Percentiles rank a stretch among this genome's conserved stretches.
phyloP scores from a whole-genome alignment of 2,888 invertebrate species.

The Eupithecia subfuscata region DNA sequence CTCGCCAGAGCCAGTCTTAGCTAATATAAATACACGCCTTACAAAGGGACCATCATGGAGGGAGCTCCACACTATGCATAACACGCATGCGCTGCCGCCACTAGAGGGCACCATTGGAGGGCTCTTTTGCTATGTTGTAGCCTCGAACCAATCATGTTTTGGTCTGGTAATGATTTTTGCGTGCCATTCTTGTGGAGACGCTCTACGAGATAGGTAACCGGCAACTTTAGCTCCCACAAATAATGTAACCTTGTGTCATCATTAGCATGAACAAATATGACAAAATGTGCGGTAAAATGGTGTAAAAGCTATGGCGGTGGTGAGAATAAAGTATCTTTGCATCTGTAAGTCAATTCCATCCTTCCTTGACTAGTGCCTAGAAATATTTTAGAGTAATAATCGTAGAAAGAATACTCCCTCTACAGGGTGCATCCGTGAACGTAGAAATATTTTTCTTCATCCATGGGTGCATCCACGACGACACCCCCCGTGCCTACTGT shows the following conservation, averaged over 20 bases:
- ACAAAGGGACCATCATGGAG: neutral
- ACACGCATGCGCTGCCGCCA: neutral
- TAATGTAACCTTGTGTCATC: neutral
- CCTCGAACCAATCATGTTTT: conserved; percentile 36
- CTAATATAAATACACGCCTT: neutral
- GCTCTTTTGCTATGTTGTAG: conserved; percentile 15
- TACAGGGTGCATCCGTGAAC: too few relatives aligned
- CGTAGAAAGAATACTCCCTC: neutral
- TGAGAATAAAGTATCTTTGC: conserved; percentile 35
- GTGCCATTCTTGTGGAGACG: conserved; percentile 20
- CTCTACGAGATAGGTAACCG: conserved; percentile 11
- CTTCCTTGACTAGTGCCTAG: neutral
- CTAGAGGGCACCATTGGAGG: conserved; percentile 8
- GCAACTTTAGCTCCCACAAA: neutral
- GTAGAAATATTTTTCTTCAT: too few relatives aligned
- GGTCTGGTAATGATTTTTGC: conserved; percentile 35
- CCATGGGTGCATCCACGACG: too few relatives aligned
- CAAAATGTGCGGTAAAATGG: conserved; percentile 37
- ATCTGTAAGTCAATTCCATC: conserved; percentile 24
- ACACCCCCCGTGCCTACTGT: too few relatives aligned
- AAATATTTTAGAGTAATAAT: neutral
- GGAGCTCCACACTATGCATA: neutral
- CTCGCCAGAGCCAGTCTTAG: neutral
- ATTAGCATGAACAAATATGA: conserved; percentile 19
- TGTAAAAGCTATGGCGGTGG: conserved; percentile 38